A percentile compares a stretch with the other conserved stretches of the same genome.
phyloP scores from a whole-genome alignment of 1,140 invertebrate species.

The Zaprionus davidi region DNA sequence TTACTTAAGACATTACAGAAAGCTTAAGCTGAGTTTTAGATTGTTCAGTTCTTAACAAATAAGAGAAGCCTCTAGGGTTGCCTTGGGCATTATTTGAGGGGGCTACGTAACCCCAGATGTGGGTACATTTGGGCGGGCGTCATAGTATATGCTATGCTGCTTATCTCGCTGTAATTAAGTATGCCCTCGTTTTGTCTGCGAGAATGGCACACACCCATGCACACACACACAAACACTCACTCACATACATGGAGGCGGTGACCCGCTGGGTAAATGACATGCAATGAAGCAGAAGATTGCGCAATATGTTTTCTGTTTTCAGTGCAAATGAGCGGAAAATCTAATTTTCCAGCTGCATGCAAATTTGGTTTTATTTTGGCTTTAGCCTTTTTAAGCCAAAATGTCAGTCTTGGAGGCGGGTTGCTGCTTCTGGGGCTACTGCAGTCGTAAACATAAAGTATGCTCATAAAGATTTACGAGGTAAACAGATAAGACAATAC shows the following conservation, averaged over 20 bases:
- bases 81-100: not conserved
- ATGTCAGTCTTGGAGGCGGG: conserved; percentile 46
- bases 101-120: conserved; percentile 3
- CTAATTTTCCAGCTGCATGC: conserved; percentile 72
- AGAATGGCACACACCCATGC: conserved; percentile 35
- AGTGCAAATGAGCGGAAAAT: conserved; percentile 76
- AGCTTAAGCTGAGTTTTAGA: not conserved
- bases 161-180: conserved; percentile 38
- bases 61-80: not conserved
- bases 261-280: conserved; percentile 43
- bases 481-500: conserved; percentile 21
- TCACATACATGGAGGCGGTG: not conserved
- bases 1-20: not conserved
- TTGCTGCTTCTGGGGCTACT: conserved; percentile 30
- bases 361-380: conserved; percentile 42
- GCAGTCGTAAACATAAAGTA: conserved; percentile 42
- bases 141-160: conserved; percentile 28
- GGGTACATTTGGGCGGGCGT: not conserved
- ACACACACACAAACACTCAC: conserved; percentile 8
- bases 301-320: conserved; percentile 62
- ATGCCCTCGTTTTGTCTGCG: conserved; percentile 36
- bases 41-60: not conserved
- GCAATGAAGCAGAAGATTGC: conserved; percentile 75
- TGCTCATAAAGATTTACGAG: conserved; percentile 37
- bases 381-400: conserved; percentile 52